Evolutionary conservation across 2,888 invertebrate genomes (phyloP).

Genomic region (Salticus scenicus): DNA sequence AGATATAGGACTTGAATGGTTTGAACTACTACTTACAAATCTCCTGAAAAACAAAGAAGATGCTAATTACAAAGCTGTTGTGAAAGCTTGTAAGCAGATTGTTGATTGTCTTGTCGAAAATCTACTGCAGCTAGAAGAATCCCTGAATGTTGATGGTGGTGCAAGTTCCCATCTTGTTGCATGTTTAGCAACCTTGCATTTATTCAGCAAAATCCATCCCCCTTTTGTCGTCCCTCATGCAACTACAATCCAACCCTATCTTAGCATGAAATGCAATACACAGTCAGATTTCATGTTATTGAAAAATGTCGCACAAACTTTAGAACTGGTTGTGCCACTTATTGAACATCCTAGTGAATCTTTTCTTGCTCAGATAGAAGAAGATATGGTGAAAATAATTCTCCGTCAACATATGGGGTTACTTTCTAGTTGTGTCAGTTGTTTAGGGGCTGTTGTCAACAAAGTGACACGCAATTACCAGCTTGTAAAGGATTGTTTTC

Average conservation of each 20-base stretch:
- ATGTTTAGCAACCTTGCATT: slow-evolving; percentile 93
- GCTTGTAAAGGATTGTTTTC: slow-evolving; percentile 94
- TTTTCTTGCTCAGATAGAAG: slow-evolving; percentile 95
- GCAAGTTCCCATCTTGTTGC: slow-evolving; percentile 91
- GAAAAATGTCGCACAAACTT: slow-evolving; percentile 89
- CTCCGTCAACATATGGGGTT: slow-evolving; percentile 83
- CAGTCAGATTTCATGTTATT: slow-evolving; percentile 89
- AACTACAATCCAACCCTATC: slow-evolving; percentile 94
- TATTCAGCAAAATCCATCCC: slow-evolving; percentile 97
- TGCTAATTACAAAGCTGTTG: slow-evolving; percentile 81
- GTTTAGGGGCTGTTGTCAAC: slow-evolving; percentile 96
- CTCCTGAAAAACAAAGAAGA: slow-evolving; percentile 80
- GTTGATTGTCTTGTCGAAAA: slow-evolving; percentile 97
- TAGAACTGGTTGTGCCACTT: slow-evolving; percentile 94
- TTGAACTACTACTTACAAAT: slow-evolving; percentile 94
- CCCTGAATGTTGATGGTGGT: slow-evolving; percentile 74
- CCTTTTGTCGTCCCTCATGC: slow-evolving; percentile 95
- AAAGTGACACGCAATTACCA: slow-evolving; percentile 95
- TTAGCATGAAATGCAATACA: slow-evolving; percentile 80
- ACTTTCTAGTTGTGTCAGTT: slow-evolving; percentile 88
- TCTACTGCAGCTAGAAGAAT: slow-evolving; percentile 83
- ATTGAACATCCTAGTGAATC: slow-evolving; percentile 99
- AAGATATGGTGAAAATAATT: slow-evolving; percentile 94
- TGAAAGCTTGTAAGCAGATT: slow-evolving; percentile 94
- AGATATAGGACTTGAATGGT: slow-evolving; percentile 93